These are phyloP conservation scores for Abrostola tripartita DNA, from an alignment of 2,888 invertebrate species.

Conservation along the genomic window DNA sequence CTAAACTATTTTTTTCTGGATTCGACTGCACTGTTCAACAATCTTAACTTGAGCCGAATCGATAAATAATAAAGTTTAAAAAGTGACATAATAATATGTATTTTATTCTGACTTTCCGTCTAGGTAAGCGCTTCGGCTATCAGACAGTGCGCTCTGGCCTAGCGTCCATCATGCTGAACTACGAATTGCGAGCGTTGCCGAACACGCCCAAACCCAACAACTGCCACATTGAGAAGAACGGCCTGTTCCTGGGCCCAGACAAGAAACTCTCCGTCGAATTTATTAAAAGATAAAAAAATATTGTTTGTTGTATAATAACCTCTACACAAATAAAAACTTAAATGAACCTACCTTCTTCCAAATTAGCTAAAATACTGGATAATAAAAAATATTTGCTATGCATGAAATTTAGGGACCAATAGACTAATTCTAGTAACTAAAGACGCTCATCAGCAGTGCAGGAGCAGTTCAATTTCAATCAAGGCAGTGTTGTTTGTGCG, in stretches of 20 bases:
- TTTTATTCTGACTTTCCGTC: background rate
- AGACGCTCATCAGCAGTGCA: no score
- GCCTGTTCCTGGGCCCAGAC: constrained; percentile 41
- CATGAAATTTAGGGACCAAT: no score
- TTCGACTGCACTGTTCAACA: no score
- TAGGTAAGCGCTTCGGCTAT: constrained; percentile 53
- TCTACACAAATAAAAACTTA: no score
- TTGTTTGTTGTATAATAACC: background rate
- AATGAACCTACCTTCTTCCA: no score
- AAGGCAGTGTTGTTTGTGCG: no score
- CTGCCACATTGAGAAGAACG: constrained; percentile 43
- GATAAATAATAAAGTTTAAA: background rate
- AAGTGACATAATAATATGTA: background rate
- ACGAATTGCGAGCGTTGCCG: constrained; percentile 28
- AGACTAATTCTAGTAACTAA: no score
- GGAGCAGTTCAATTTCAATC: no score
- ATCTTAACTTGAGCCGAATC: no score
- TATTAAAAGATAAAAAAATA: constrained; percentile 4
- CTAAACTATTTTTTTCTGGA: background rate
- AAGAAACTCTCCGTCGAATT: constrained; percentile 41
- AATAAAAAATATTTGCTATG: no score
- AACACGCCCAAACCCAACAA: constrained; percentile 34
- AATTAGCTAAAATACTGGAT: no score
- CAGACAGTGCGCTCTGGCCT: constrained; percentile 39
- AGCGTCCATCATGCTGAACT: constrained; percentile 28